Conservation (phyloP, 2,113 vertebrate species). For the Osmerus eperlanus region DNA sequence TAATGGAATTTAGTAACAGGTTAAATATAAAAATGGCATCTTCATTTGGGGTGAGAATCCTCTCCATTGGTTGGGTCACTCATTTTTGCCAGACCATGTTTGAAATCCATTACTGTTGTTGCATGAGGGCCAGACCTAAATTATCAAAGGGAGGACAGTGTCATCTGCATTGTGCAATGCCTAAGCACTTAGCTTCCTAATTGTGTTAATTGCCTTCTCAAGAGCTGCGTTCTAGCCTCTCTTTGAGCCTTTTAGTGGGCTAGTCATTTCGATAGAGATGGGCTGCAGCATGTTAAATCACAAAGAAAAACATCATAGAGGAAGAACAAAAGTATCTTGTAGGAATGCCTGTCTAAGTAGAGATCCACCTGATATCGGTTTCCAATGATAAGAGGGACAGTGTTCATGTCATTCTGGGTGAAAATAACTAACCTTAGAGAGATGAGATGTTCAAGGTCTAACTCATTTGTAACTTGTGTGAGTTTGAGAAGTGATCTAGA, state of each 20-base stretch:
- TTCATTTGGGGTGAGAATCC: background rate
- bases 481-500: background rate
- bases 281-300: slow-evolving; percentile 3
- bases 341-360: background rate
- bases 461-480: too few species aligned
- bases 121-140: slow-evolving; percentile 23
- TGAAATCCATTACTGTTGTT: slow-evolving; percentile 34
- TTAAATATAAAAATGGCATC: slow-evolving; percentile 1
- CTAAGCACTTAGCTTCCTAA: slow-evolving; percentile 32
- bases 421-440: too few species aligned
- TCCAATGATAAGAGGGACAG: background rate
- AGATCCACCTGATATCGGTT: background rate
- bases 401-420: too few species aligned
- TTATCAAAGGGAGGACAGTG: slow-evolving; percentile 19
- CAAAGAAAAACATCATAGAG: background rate
- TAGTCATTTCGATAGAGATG: slow-evolving; percentile 16
- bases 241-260: slow-evolving; percentile 9
- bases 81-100: slow-evolving; percentile 22
- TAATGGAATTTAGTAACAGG: slow-evolving; percentile 33
- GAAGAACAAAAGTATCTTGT: background rate
- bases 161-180: slow-evolving; percentile 23
- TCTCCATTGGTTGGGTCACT: slow-evolving; percentile 17
- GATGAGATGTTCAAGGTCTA: too few species aligned
- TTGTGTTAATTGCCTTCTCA: slow-evolving; percentile 37
- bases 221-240: slow-evolving; percentile 32